A percentile compares a stretch with the other conserved stretches of the same genome.
These are phyloP conservation scores for Parnassius mnemosyne DNA, from an alignment of 2,888 invertebrate genomes.

Conservation along the genomic window DNA sequence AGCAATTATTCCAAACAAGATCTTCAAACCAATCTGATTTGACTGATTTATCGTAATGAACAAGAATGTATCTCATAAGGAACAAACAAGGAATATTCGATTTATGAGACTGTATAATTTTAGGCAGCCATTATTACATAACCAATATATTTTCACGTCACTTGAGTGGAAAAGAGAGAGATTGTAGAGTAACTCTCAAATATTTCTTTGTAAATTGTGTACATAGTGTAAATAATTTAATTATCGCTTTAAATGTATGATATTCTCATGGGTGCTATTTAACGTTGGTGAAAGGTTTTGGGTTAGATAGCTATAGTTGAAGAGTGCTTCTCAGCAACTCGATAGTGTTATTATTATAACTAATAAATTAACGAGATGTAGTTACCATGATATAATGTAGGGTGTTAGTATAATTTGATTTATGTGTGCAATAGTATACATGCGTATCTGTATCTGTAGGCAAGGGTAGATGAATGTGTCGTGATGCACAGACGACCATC, in stretches of 20 bases:
- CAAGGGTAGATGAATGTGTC: slow-evolving; percentile 43
- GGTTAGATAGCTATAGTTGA: slow-evolving; percentile 44
- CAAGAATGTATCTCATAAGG: slow-evolving; percentile 67
- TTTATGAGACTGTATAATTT: slow-evolving; percentile 69
- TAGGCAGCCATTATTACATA: slow-evolving; percentile 63
- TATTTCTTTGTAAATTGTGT: slow-evolving; percentile 61
- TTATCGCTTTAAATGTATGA: slow-evolving; percentile 72
- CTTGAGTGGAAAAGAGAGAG: slow-evolving; percentile 29
- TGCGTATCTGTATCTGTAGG: slow-evolving; percentile 49
- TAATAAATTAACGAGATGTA: slow-evolving; percentile 55
- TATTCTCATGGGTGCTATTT: slow-evolving; percentile 78
- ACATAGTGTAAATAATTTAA: slow-evolving; percentile 52
- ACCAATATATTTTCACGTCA: slow-evolving; percentile 37
- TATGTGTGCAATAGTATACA: slow-evolving; percentile 73
- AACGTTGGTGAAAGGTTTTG: slow-evolving; percentile 70
- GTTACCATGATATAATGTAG: slow-evolving; percentile 67
- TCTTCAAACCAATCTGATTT: slow-evolving; percentile 53
- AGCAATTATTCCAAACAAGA: slow-evolving; percentile 56
- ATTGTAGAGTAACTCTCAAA: slow-evolving; percentile 39
- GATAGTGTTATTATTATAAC: slow-evolving; percentile 40
- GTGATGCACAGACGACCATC: slow-evolving; percentile 44
- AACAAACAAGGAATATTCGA: slow-evolving; percentile 68
- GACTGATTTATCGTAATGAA: slow-evolving; percentile 69
- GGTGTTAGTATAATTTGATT: slow-evolving; percentile 63
- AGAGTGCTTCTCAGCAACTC: slow-evolving; percentile 36